A percentile compares a stretch with the other conserved stretches of the same genome.
Evolutionary conservation across 2,888 invertebrate species (phyloP).

Genomic region (Dicranocentrus wangi): DNA sequence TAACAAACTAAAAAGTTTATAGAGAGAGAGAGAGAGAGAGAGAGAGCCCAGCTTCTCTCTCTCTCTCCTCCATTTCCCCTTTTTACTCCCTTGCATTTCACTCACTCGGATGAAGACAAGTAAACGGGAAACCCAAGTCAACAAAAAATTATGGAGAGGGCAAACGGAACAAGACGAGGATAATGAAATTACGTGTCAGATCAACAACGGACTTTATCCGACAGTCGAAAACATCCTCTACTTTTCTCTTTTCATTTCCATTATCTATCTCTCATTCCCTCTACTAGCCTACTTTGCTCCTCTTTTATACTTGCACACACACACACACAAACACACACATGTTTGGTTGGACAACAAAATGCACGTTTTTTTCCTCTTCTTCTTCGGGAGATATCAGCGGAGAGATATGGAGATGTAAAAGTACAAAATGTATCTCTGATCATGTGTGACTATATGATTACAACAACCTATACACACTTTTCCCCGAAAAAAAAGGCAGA

Average conservation of each 20-base stretch:
- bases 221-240: slow-evolving; percentile 72
- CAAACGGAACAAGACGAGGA: slow-evolving; percentile 69
- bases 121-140: slow-evolving; percentile 59
- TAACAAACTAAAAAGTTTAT: too few relatives aligned
- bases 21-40: neutral
- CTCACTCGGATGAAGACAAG: slow-evolving; percentile 31
- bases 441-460: too few relatives aligned
- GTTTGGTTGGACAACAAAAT: slow-evolving; percentile 1
- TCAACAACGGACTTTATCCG: slow-evolving; percentile 73
- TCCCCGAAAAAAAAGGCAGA: neutral
- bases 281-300: slow-evolving; percentile 54
- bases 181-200: slow-evolving; percentile 73
- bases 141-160: slow-evolving; percentile 70
- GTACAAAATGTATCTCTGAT: too few relatives aligned
- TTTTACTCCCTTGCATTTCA: slow-evolving; percentile 22
- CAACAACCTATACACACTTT: too few relatives aligned
- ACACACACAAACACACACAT: neutral
- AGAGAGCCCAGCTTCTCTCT: slow-evolving; percentile 23
- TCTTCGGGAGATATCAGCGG: too few relatives aligned
- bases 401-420: too few relatives aligned
- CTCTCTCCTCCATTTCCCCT: slow-evolving; percentile 32
- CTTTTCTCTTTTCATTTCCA: slow-evolving; percentile 71
- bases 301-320: too few relatives aligned
- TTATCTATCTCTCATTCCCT: slow-evolving; percentile 64
- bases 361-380: too few relatives aligned